These are phyloP conservation scores for Microtus richardsoni DNA, from an alignment of 2,113 vertebrate genomes.

Conservation along the genomic window DNA sequence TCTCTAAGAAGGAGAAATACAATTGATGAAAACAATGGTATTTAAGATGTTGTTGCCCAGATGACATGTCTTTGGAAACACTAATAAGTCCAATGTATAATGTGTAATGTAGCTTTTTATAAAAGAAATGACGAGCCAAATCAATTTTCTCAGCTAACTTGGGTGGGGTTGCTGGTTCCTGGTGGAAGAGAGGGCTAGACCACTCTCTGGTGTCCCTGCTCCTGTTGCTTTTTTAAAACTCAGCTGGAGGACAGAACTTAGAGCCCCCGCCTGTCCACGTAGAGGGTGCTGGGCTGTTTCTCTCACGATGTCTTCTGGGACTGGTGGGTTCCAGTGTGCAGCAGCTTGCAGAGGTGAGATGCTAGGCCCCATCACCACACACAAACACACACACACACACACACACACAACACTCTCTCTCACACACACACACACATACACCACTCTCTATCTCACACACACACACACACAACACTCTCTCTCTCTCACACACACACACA, in stretches of 20 bases:
- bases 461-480: neutral
- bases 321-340: neutral
- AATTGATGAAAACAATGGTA: slow-evolving; percentile 14
- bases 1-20: neutral
- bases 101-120: neutral
- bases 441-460: no score
- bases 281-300: neutral
- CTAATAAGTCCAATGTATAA: neutral
- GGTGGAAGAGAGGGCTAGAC: neutral
- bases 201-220: neutral
- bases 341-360: neutral
- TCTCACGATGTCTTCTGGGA: neutral
- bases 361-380: neutral
- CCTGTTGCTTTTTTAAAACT: neutral
- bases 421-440: neutral
- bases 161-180: neutral
- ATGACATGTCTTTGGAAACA: neutral
- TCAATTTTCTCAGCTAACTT: slow-evolving; percentile 23
- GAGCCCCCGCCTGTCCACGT: no score
- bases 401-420: neutral
- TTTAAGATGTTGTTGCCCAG: slow-evolving; percentile 1
- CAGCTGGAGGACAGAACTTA: neutral
- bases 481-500: no score
- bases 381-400: no score
- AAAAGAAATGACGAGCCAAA: neutral